phyloP scores from a whole-genome alignment of 2,888 invertebrate species.

The Gortyna flavago region DNA sequence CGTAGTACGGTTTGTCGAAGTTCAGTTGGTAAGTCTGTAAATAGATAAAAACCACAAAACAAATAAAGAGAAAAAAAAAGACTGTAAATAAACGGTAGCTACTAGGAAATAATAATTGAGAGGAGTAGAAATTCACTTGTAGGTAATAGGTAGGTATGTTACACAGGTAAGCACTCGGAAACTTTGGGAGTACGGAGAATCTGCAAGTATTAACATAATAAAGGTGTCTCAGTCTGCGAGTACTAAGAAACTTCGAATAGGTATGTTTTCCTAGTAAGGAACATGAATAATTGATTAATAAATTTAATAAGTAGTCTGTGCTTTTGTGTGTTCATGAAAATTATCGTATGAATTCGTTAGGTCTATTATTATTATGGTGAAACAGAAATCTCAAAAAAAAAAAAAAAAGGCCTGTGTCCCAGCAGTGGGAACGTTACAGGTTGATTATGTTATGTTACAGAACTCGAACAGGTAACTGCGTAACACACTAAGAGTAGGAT shows the following conservation, averaged over 20 bases:
- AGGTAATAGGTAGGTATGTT: conserved; percentile 25
- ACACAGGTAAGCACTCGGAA: conserved; percentile 56
- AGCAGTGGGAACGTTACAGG: too few relatives aligned
- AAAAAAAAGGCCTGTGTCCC: too few relatives aligned
- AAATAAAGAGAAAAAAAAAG: too few relatives aligned
- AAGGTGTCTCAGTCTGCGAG: conserved; percentile 50
- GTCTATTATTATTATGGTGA: too few relatives aligned
- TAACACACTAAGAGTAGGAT: too few relatives aligned
- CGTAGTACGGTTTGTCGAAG: too few relatives aligned
- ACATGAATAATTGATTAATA: conserved; percentile 46
- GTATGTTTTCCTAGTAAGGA: conserved; percentile 24
- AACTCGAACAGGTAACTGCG: too few relatives aligned
- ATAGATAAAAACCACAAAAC: too few relatives aligned
- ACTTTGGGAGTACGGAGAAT: conserved; percentile 43
- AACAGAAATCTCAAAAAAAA: too few relatives aligned
- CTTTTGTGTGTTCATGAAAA: conserved; percentile 23
- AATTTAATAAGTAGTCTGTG: too few relatives aligned
- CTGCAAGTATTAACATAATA: conserved; percentile 64
- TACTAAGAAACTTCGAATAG: conserved; percentile 31
- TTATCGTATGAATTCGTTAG: not conserved
- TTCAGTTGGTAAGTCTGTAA: too few relatives aligned
- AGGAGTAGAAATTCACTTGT: conserved; percentile 31
- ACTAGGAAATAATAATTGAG: conserved; percentile 46
- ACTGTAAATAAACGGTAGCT: conserved; percentile 5
- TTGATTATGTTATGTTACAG: too few relatives aligned